A percentile compares a stretch with the other conserved stretches of the same genome.
phyloP scores from a whole-genome alignment of 1,140 invertebrate genomes.

The Macrobrachium rosenbergii region DNA sequence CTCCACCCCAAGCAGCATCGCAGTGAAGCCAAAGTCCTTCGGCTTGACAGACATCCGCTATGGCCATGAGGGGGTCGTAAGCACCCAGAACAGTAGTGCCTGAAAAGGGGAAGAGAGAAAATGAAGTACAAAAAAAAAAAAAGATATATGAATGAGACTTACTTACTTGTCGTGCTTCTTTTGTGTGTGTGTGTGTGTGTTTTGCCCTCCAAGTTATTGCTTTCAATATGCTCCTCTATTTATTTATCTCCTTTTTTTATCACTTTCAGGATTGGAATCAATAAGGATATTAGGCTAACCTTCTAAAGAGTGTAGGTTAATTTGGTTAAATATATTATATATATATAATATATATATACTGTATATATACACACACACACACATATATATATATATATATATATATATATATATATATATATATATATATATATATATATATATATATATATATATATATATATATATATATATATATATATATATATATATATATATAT shows the following conservation, averaged over 20 bases:
- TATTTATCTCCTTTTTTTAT: not conserved
- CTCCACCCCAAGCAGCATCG: slow-evolving; percentile 92
- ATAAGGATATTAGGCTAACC: no score
- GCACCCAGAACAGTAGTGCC: slow-evolving; percentile 83
- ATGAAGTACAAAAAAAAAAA: not conserved
- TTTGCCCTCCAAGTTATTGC: not conserved
- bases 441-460: not conserved
- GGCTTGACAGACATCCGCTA: slow-evolving; percentile 85
- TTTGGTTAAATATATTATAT: not conserved
- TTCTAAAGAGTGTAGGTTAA: no score
- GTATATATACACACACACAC: not conserved
- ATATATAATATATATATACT: not conserved
- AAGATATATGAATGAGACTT: not conserved
- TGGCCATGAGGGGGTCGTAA: slow-evolving; percentile 88
- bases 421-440: slow-evolving; percentile 7
- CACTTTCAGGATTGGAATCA: no score
- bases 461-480: not conserved
- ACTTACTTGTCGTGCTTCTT: not conserved
- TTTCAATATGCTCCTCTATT: not conserved
- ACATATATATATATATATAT: not conserved
- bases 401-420: not conserved
- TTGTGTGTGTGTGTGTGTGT: no score
- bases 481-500: not conserved
- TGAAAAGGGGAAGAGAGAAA: not conserved
- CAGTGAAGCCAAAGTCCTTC: slow-evolving; percentile 94